A percentile compares a stretch with the other conserved stretches of the same genome.
These are phyloP conservation scores for Psittacus erithacus DNA, from an alignment of 2,113 vertebrate species.

Conservation along the genomic window DNA sequence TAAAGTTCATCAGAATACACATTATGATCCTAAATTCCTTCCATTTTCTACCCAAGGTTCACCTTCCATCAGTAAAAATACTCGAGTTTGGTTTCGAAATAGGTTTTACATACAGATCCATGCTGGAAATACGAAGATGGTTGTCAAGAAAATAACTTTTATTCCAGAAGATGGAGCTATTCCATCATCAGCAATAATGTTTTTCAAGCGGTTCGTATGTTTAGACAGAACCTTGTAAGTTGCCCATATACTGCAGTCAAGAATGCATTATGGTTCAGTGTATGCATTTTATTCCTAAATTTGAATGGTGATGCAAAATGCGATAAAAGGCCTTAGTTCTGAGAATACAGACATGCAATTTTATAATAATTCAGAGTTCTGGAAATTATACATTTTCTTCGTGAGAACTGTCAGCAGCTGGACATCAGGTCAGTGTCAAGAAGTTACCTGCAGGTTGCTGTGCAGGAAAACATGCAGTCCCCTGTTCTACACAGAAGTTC, in stretches of 20 bases:
- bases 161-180: constrained; percentile 72
- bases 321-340: constrained; percentile 23
- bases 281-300: constrained; percentile 27
- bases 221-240: neutral
- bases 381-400: neutral
- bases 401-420: neutral
- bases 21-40: neutral
- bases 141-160: constrained; percentile 25
- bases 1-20: neutral
- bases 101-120: neutral
- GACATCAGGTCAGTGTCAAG: neutral
- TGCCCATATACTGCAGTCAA: neutral
- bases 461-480: neutral
- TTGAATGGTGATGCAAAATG: constrained; percentile 12
- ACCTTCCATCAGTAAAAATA: neutral
- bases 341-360: constrained; percentile 14
- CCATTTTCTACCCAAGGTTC: neutral
- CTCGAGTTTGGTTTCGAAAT: neutral
- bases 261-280: constrained; percentile 5
- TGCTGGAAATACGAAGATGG: neutral
- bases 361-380: constrained; percentile 43
- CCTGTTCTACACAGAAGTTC: neutral
- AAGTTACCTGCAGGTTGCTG: neutral
- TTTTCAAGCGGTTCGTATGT: constrained; percentile 4
- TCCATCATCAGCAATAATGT: constrained; percentile 64